A percentile compares a stretch with the other conserved stretches of the same genome.
phyloP scores from a whole-genome alignment of 2,113 vertebrate species.

The Cottus gobio region DNA sequence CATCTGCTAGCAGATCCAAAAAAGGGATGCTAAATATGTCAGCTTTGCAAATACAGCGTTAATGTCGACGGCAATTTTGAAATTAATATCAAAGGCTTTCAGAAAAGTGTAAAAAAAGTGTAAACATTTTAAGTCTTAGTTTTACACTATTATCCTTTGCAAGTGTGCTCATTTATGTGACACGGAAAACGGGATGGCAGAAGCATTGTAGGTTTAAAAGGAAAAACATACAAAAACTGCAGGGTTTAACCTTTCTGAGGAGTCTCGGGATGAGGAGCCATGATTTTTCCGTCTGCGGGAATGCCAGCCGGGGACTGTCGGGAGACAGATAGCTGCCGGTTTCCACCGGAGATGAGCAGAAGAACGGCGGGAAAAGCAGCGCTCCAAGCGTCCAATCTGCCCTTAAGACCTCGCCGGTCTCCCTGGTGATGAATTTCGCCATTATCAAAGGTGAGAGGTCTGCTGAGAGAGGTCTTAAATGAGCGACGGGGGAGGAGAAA shows the following conservation, averaged over 20 bases:
- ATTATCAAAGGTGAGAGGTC: constrained; percentile 73
- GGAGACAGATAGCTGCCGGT: constrained; percentile 63
- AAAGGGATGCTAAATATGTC: constrained; percentile 22
- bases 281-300: constrained; percentile 45
- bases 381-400: constrained; percentile 57
- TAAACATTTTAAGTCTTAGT: background rate
- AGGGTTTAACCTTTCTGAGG: constrained; percentile 66
- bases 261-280: constrained; percentile 33
- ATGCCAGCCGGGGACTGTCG: constrained; percentile 50
- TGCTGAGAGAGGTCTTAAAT: constrained; percentile 50
- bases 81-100: too few relatives aligned
- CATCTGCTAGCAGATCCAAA: constrained; percentile 4
- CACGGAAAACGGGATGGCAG: constrained; percentile 4
- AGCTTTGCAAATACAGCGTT: constrained; percentile 2
- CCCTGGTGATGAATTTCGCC: constrained; percentile 70
- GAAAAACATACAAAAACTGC: constrained; percentile 39
- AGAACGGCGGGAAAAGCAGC: constrained; percentile 38
- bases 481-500: constrained; percentile 33
- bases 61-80: background rate
- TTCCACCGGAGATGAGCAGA: constrained; percentile 58
- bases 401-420: constrained; percentile 49
- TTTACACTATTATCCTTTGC: background rate
- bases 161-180: constrained; percentile 14
- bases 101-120: too few relatives aligned
- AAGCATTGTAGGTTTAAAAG: constrained; percentile 33